These are phyloP conservation scores for Lophius americanus DNA, from an alignment of 2,797 vertebrate genomes.

Conservation along the genomic window DNA sequence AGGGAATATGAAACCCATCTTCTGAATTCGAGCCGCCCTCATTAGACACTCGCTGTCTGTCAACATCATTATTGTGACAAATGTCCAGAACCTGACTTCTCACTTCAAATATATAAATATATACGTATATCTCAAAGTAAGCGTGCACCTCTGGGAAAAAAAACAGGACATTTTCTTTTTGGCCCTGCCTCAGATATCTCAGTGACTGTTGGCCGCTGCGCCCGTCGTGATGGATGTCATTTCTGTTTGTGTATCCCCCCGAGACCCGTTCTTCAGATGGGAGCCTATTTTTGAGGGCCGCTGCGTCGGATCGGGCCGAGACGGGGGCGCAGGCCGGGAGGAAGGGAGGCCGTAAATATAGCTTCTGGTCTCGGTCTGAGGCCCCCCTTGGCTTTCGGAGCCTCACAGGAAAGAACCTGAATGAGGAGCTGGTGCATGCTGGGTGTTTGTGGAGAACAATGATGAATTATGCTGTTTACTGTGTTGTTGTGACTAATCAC, in stretches of 20 bases:
- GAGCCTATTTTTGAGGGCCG: constrained; percentile 70
- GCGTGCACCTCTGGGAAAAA: not conserved
- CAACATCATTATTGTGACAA: constrained; percentile 14
- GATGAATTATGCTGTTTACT: no score
- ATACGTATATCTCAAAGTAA: not conserved
- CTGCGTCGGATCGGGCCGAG: constrained; percentile 49
- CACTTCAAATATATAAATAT: not conserved
- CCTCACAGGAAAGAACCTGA: constrained; percentile 76
- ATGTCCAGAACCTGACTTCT: not conserved
- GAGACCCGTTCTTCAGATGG: constrained; percentile 56
- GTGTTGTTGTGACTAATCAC: no score
- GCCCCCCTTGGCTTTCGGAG: constrained; percentile 53
- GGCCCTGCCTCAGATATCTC: constrained; percentile 35
- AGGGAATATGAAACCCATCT: constrained; percentile 28
- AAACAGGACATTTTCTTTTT: constrained; percentile 20
- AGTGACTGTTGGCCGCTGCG: constrained; percentile 43
- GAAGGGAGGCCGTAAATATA: constrained; percentile 73
- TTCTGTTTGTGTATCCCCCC: constrained; percentile 53
- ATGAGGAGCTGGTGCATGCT: constrained; percentile 37
- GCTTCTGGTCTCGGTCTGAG: constrained; percentile 65
- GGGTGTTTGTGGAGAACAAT: no score
- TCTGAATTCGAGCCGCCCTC: constrained; percentile 11
- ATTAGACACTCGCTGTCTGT: not conserved
- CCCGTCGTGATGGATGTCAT: constrained; percentile 40
- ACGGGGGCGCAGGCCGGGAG: constrained; percentile 45